Percentiles rank a stretch among this genome's conserved stretches.
Evolutionary conservation across 1,140 invertebrate genomes (phyloP).

Genomic region (Drosophila sproati): DNA sequence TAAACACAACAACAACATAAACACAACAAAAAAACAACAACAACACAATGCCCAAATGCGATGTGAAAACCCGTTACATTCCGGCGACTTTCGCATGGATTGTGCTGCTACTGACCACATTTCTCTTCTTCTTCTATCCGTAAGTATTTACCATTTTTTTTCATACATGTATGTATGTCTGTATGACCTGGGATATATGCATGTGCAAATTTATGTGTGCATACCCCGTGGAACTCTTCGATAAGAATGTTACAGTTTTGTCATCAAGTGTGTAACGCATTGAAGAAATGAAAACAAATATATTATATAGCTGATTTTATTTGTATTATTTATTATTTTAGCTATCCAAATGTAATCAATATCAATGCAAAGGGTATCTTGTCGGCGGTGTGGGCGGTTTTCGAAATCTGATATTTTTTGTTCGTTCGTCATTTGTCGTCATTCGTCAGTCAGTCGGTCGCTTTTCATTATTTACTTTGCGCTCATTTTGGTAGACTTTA

Average conservation of each 20-base stretch:
- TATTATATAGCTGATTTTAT: too few species aligned
- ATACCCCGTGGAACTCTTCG: too few species aligned
- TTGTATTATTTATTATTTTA: not conserved
- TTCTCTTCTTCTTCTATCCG: constrained; percentile 98
- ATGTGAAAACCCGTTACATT: constrained; percentile 96
- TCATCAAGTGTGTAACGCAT: too few species aligned
- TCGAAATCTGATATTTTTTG: not conserved
- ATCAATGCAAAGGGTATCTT: too few species aligned
- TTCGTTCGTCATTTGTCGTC: constrained; percentile 14
- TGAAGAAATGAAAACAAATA: too few species aligned
- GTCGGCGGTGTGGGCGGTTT: not conserved
- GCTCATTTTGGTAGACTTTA: constrained; percentile 53
- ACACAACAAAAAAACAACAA: constrained; percentile 37
- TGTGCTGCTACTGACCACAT: constrained; percentile 94
- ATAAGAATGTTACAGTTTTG: too few species aligned
- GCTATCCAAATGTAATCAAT: not conserved
- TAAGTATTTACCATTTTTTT: constrained; percentile 87
- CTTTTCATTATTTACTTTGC: constrained; percentile 49
- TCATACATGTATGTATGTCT: too few species aligned
- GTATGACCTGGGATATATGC: not conserved
- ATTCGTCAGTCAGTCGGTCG: constrained; percentile 30
- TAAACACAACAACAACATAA: constrained; percentile 26
- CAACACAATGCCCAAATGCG: constrained; percentile 94
- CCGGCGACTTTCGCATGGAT: constrained; percentile 98
- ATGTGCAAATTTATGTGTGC: too few species aligned